Conservation (phyloP, 2,113 vertebrate genomes). For the Trinectes maculatus region DNA sequence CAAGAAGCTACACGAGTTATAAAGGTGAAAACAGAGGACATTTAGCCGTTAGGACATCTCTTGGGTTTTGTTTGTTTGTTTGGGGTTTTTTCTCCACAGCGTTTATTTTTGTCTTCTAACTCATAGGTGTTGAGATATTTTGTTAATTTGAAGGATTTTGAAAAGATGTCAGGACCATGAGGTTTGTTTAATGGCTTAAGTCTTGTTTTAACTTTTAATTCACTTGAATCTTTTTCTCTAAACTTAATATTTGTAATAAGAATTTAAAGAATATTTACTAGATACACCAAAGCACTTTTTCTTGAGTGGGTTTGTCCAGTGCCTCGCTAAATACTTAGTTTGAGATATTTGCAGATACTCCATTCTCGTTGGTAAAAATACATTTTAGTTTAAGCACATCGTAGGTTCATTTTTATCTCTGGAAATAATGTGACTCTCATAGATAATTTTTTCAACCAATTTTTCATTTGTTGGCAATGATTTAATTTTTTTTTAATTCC, state of each 20-base stretch:
- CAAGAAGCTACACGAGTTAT: neutral
- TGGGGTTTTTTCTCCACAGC: no score
- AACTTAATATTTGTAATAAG: constrained; percentile 7
- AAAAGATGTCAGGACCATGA: constrained; percentile 6
- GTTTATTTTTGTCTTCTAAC: constrained; percentile 19
- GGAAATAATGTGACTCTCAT: neutral
- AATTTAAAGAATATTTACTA: neutral
- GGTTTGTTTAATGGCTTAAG: constrained; percentile 11
- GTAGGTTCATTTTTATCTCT: neutral
- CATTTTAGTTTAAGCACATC: constrained; percentile 1
- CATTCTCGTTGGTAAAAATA: neutral
- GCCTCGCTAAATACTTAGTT: constrained; percentile 10
- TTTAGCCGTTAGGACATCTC: constrained; percentile 1
- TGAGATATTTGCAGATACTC: neutral
- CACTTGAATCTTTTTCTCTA: constrained; percentile 12
- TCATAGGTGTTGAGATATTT: constrained; percentile 3
- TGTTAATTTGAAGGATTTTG: constrained; percentile 11
- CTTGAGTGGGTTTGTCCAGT: constrained; percentile 20
- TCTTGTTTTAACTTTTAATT: constrained; percentile 2
- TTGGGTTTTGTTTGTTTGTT: constrained; percentile 3
- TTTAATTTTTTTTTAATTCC: neutral
- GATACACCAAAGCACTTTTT: constrained; percentile 65
- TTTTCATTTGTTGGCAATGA: constrained; percentile 2
- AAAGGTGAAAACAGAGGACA: neutral
- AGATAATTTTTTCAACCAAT: neutral